Conservation (phyloP, 2,113 vertebrate species). For the Rhabdornis inornatus region DNA sequence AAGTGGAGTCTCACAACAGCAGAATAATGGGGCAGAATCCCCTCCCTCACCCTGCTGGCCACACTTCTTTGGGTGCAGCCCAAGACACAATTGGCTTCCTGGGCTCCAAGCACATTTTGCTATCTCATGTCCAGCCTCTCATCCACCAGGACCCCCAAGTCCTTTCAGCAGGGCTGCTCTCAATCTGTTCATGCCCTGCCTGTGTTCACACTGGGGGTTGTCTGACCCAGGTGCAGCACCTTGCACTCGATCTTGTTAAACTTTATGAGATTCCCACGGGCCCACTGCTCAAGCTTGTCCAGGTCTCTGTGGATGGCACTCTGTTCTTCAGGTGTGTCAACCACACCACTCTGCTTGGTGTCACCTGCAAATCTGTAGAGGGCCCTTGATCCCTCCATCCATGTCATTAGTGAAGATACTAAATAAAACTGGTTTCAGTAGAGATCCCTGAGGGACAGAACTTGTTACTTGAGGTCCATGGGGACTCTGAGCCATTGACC, state of each 20-base stretch:
- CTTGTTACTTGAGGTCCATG: neutral
- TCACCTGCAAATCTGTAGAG: neutral
- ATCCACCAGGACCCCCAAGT: neutral
- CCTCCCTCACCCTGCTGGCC: neutral
- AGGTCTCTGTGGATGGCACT: neutral
- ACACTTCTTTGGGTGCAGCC: neutral
- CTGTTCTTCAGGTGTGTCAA: neutral
- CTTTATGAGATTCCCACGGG: neutral
- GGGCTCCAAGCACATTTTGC: neutral
- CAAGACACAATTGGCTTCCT: neutral
- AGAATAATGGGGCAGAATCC: neutral
- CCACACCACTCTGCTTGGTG: neutral
- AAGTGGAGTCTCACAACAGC: neutral
- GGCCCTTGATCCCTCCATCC: neutral
- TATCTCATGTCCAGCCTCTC: accelerated
- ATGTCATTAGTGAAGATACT: neutral
- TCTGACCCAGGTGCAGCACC: neutral
- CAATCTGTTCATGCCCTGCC: neutral
- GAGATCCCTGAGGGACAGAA: too few relatives aligned
- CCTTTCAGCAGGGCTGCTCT: neutral
- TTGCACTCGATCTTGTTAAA: neutral
- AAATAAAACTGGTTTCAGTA: neutral
- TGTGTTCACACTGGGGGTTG: neutral
- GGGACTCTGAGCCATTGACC: neutral
- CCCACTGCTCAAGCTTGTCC: neutral